Evolutionary conservation across 2,113 vertebrate species (phyloP).

Genomic region (Cathartes aura): DNA sequence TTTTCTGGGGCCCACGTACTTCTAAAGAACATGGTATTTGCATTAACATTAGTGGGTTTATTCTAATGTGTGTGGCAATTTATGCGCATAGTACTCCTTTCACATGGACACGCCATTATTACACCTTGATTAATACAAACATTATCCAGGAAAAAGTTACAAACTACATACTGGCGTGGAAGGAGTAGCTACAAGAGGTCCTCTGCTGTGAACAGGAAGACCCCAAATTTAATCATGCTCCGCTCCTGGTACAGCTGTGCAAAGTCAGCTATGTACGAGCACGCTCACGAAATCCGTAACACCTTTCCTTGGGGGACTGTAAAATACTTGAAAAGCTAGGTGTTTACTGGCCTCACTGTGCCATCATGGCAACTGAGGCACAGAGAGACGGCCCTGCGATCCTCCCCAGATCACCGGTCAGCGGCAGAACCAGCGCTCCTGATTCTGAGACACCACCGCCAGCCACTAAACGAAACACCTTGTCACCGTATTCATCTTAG

Average conservation of each 20-base stretch:
- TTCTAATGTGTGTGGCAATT: slow-evolving; percentile 50
- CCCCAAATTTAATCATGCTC: slow-evolving; percentile 4
- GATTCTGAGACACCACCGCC: not conserved
- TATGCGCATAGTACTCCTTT: slow-evolving; percentile 37
- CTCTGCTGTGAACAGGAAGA: slow-evolving; percentile 3
- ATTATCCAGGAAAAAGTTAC: slow-evolving; percentile 27
- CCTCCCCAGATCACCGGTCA: rapidly evolving
- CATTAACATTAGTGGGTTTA: slow-evolving; percentile 32
- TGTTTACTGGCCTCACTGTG: not conserved
- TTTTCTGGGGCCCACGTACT: slow-evolving; percentile 35
- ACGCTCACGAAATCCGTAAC: rapidly evolving
- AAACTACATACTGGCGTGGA: not conserved
- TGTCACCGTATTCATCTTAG: not conserved
- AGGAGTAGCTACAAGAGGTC: slow-evolving; percentile 22
- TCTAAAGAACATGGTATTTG: slow-evolving; percentile 33
- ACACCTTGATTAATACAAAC: slow-evolving; percentile 36
- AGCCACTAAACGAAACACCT: not conserved
- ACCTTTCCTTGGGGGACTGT: not conserved
- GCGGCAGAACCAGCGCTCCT: not conserved
- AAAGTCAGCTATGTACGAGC: not conserved
- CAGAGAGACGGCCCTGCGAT: not conserved
- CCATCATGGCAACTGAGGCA: not conserved
- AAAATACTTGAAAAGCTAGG: not conserved
- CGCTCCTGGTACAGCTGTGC: not conserved
- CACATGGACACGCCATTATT: slow-evolving; percentile 35